These are phyloP conservation scores for Bovichtus variegatus DNA, from an alignment of 2,797 vertebrate genomes.

Conservation along the genomic window DNA sequence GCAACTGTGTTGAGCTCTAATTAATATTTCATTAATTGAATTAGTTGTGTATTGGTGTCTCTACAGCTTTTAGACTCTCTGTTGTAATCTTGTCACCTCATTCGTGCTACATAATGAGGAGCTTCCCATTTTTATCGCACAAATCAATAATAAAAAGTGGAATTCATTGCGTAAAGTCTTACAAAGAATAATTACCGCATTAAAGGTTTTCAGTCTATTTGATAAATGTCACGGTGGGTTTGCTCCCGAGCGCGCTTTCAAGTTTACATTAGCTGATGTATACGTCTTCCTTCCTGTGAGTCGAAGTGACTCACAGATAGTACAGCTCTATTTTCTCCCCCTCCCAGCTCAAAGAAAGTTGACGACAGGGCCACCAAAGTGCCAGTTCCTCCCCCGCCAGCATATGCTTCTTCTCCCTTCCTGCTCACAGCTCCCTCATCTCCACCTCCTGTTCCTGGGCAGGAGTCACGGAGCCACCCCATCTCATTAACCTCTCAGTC, in stretches of 20 bases:
- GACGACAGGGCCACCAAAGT: constrained; percentile 55
- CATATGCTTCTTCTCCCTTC: constrained; percentile 43
- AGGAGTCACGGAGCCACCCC: constrained; percentile 48
- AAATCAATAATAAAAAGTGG: constrained; percentile 35
- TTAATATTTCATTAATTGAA: constrained; percentile 61
- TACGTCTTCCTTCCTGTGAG: constrained; percentile 44
- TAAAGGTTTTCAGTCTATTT: constrained; percentile 43
- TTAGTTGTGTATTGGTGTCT: constrained; percentile 31
- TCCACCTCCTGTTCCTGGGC: constrained; percentile 42
- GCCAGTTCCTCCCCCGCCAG: constrained; percentile 53
- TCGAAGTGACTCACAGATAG: constrained; percentile 33
- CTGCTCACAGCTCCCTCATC: constrained; percentile 51
- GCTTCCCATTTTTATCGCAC: constrained; percentile 1
- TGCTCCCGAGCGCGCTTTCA: neutral
- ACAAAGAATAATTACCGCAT: constrained; percentile 38
- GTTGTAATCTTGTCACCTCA: constrained; percentile 42
- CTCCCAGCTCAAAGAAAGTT: constrained; percentile 46
- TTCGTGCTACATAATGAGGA: constrained; percentile 23
- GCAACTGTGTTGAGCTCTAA: constrained; percentile 17
- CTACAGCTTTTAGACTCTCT: constrained; percentile 20
- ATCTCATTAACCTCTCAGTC: constrained; percentile 64
- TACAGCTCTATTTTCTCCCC: constrained; percentile 26
- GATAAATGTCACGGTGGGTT: constrained; percentile 41
- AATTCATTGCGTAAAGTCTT: constrained; percentile 14
- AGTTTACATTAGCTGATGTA: constrained; percentile 43